These are phyloP conservation scores for Folsomia manolachei DNA, from an alignment of 2,888 invertebrate genomes.

Conservation along the genomic window DNA sequence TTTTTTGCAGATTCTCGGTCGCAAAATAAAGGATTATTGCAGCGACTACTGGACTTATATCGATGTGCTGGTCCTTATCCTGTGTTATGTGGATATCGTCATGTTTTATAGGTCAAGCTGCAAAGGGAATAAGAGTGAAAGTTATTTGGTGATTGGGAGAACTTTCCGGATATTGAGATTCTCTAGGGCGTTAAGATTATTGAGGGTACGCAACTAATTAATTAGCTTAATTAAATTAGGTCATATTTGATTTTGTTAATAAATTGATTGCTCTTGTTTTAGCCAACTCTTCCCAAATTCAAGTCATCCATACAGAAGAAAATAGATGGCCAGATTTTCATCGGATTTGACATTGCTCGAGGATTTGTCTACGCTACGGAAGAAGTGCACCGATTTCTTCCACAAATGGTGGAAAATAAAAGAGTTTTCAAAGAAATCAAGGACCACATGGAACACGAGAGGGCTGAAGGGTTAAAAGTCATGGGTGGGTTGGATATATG, in stretches of 20 bases:
- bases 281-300: conserved; percentile 58
- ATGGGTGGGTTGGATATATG: conserved; percentile 55
- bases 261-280: conserved; percentile 47
- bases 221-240: background rate
- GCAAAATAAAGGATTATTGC: conserved; percentile 28
- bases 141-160: conserved; percentile 1
- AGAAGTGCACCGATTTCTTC: conserved; percentile 60
- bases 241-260: background rate
- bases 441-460: conserved; percentile 50
- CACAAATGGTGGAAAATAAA: conserved; percentile 57
- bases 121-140: background rate
- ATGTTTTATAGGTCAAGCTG: too few relatives aligned
- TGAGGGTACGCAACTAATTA: conserved; percentile 16
- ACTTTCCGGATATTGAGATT: conserved; percentile 21
- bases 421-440: conserved; percentile 53
- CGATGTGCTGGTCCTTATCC: conserved; percentile 32
- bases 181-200: conserved; percentile 16
- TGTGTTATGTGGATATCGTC: conserved; percentile 24
- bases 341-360: conserved; percentile 65
- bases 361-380: conserved; percentile 64
- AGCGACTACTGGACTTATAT: conserved; percentile 38
- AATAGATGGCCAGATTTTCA: conserved; percentile 61
- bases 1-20: conserved; percentile 35
- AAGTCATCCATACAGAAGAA: conserved; percentile 59
- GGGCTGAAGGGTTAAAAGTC: conserved; percentile 58